phyloP scores from a whole-genome alignment of 2,113 vertebrate genomes.

The Oreochromis aureus region DNA sequence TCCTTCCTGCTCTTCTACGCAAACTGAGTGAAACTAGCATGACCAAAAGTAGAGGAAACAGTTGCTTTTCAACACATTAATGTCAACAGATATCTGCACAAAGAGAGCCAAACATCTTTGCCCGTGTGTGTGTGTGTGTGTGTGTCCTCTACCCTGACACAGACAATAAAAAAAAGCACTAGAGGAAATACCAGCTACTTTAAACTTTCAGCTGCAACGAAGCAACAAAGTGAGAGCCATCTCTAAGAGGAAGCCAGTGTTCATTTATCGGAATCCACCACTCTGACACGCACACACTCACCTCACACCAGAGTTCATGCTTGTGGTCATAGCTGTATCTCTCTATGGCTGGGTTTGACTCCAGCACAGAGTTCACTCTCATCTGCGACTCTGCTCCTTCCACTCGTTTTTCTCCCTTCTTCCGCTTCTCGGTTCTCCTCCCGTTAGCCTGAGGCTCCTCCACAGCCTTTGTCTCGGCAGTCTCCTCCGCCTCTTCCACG shows the following conservation, averaged over 20 bases:
- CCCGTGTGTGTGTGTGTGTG: neutral
- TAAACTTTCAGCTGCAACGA: too few relatives aligned
- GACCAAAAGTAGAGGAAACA: neutral
- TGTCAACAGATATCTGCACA: neutral
- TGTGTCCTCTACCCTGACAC: neutral
- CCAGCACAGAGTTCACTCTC: constrained; percentile 74
- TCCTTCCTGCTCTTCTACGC: neutral
- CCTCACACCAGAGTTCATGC: constrained; percentile 89
- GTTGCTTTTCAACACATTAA: neutral
- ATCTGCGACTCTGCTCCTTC: constrained; percentile 19
- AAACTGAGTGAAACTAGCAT: neutral
- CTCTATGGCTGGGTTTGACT: constrained; percentile 69
- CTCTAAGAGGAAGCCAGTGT: neutral
- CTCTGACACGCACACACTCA: constrained; percentile 33
- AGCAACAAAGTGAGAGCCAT: neutral
- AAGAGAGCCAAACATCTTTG: neutral
- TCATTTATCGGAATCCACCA: neutral
- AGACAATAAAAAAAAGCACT: neutral
- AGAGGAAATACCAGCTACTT: neutral
- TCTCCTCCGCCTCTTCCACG: constrained; percentile 26
- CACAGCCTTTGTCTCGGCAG: neutral
- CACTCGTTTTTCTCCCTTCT: neutral
- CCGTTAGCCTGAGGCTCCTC: neutral
- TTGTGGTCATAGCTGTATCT: constrained; percentile 80
- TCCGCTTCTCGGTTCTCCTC: neutral